Base-by-base conservation (phyloP, 2,797 vertebrate species). In the Ibycter americanus region DNA sequence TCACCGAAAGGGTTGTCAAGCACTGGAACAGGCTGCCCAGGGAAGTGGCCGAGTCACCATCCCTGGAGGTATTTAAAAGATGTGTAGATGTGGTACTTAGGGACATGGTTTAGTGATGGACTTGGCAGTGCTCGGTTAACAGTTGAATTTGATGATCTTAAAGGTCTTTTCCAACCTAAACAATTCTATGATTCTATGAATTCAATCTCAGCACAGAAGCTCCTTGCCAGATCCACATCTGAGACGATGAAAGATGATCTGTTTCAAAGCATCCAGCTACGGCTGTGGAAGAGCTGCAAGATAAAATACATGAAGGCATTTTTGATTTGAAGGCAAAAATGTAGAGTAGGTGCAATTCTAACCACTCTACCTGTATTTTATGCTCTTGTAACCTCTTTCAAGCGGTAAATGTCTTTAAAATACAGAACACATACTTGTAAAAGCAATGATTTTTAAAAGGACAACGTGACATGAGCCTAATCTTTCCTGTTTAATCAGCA, bases 181-280 rank as follows among this genome's bases (percentile, higher is more conserved):
- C 17, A 7, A 44, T 44, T 44, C 44, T 44, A 44, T 44, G 44
- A 44, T 44, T 44, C 44, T 44, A 19, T 44, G 44, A 90, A 91
- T 54, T 87, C 76, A 72, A 26, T 34, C 55, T 74, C 34, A 32
- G 34, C 71, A n/a, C 58, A 70, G 67, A 72, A 91, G 32, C 36
- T 83, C 38, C 87, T 74, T 96, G 89, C 94, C 94, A 96, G 89
- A 88, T 89, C 65, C 54, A 61, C 51, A 65, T 94, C 47, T 66
- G 63, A 89, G 68, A 51, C 0, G 4, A 55, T 9, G 82, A 88
- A 90, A 87, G 66, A 67, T 59, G 58, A 94, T 82, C 49, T 46
- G 19, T 44, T 82, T 66, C 83, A 84, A 81, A 82, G 54, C 32
- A 83, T 54, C 36, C 73, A 62, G 67, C 56, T 67, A 82, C 2